Evolutionary conservation across 2,888 invertebrate genomes (phyloP).

Genomic region (Acanthoscelides obtectus): DNA sequence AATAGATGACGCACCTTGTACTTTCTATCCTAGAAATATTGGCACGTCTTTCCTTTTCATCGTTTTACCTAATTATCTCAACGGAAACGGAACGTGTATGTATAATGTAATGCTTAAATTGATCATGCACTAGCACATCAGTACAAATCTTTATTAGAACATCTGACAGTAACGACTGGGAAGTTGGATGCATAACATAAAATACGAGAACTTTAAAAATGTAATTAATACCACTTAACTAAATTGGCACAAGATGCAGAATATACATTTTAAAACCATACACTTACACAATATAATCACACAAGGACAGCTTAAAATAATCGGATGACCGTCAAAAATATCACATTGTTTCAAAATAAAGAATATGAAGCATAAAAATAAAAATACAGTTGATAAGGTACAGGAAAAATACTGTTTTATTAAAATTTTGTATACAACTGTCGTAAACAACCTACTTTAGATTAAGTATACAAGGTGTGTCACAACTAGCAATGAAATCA

Average conservation of each 20-base stretch:
- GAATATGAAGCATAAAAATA: not conserved
- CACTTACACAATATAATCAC: constrained; percentile 7
- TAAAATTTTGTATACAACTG: not conserved
- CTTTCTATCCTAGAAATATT: no score
- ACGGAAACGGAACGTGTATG: no score
- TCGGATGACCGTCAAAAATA: not conserved
- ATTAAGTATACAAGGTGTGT: not conserved
- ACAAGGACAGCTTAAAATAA: constrained; percentile 4
- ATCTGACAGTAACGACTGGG: no score
- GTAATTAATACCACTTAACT: constrained; percentile 4
- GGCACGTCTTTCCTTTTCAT: no score
- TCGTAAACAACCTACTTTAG: no score
- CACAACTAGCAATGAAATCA: not conserved
- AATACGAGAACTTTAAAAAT: constrained; percentile 10
- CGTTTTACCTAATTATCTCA: no score
- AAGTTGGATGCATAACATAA: constrained; percentile 4
- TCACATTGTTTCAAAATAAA: not conserved
- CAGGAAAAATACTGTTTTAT: not conserved
- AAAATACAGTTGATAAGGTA: not conserved
- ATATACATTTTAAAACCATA: constrained; percentile 7
- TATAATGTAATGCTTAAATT: no score
- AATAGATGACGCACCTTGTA: no score
- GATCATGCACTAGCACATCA: no score
- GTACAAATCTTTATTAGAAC: no score
- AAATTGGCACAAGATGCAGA: constrained; percentile 10